phyloP scores from a whole-genome alignment of 2,888 invertebrate genomes.

The Amaurobius ferox region DNA sequence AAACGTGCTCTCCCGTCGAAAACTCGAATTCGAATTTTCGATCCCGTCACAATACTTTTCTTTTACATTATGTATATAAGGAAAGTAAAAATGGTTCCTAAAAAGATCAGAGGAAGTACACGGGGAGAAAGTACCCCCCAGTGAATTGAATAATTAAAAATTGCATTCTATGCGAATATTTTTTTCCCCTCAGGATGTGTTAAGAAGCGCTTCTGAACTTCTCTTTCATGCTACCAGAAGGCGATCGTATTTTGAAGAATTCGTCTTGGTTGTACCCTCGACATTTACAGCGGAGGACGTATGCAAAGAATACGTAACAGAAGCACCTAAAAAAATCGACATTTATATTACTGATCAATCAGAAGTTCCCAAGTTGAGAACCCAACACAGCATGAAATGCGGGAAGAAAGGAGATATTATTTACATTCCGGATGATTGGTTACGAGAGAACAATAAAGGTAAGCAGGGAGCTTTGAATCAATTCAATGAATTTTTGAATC shows the following conservation, averaged over 20 bases:
- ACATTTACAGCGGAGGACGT: background rate
- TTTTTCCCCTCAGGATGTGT: slow-evolving; percentile 4
- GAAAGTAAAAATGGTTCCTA: too few species aligned
- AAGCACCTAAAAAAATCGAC: slow-evolving; percentile 9
- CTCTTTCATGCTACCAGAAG: slow-evolving; percentile 46
- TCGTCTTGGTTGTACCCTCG: slow-evolving; percentile 23
- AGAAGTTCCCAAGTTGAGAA: background rate
- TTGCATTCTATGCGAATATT: too few species aligned
- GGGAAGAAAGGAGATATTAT: slow-evolving; percentile 44
- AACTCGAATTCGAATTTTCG: too few species aligned
- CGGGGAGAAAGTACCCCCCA: too few species aligned
- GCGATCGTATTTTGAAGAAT: slow-evolving; percentile 37
- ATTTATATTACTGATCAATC: slow-evolving; percentile 28
- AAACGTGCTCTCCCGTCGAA: too few species aligned
- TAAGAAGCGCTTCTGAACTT: slow-evolving; percentile 43
- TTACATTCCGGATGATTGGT: slow-evolving; percentile 43
- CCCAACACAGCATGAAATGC: slow-evolving; percentile 52
- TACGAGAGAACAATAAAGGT: slow-evolving; percentile 25
- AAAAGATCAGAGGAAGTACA: too few species aligned
- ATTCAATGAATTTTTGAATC: too few species aligned
- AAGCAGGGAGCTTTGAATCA: too few species aligned
- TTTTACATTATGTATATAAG: too few species aligned
- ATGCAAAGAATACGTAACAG: background rate
- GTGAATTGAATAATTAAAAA: too few species aligned
- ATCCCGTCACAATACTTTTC: too few species aligned